A percentile compares a stretch with the other conserved stretches of the same genome.
These are phyloP conservation scores for Cryptocephalus moraei DNA, from an alignment of 2,888 invertebrate genomes.

Conservation along the genomic window DNA sequence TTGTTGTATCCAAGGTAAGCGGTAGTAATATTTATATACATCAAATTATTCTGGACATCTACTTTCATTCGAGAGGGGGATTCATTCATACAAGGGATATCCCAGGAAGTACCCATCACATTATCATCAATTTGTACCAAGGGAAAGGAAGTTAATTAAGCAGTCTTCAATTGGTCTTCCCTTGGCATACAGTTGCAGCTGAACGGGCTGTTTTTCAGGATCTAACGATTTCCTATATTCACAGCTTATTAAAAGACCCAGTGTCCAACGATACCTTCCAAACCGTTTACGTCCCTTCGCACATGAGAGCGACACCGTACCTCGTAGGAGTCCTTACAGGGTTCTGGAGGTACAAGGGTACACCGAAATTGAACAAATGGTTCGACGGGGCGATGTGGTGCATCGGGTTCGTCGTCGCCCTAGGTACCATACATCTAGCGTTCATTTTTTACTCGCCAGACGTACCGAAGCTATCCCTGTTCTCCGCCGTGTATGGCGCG, in stretches of 20 bases:
- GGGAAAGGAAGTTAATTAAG: no score
- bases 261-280: slow-evolving; percentile 20
- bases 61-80: no score
- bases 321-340: slow-evolving; percentile 26
- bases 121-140: no score
- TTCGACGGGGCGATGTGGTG: slow-evolving; percentile 21
- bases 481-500: slow-evolving; percentile 25
- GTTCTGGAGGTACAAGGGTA: slow-evolving; percentile 23
- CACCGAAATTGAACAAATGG: slow-evolving; percentile 19
- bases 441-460: slow-evolving; percentile 28
- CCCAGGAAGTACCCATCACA: no score
- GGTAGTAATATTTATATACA: no score
- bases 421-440: slow-evolving; percentile 20
- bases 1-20: slow-evolving; percentile 26
- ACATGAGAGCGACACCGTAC: slow-evolving; percentile 27
- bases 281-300: slow-evolving; percentile 25
- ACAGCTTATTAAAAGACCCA: slow-evolving; percentile 24
- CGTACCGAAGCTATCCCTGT: slow-evolving; percentile 16
- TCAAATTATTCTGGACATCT: no score
- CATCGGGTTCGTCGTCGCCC: slow-evolving; percentile 12
- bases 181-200: no score
- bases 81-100: no score
- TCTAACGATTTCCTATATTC: slow-evolving; percentile 5
- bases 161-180: no score
- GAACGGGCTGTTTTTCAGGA: no score